Evolutionary conservation across 2,888 invertebrate species (phyloP), one percentile per base, ranked within the genome.

Genomic region (Leucophora obtusa): DNA sequence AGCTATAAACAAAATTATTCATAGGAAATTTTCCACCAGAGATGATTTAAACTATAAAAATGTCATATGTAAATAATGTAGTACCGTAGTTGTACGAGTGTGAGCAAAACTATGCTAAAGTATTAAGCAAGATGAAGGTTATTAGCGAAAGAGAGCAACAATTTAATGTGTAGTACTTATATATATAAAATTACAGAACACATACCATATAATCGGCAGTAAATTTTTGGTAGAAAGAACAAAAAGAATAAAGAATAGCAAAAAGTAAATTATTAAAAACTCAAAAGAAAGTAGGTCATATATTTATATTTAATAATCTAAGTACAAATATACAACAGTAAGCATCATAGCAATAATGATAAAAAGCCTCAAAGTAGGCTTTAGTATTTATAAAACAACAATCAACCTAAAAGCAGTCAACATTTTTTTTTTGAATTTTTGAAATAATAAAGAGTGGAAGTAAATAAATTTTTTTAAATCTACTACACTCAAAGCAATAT

Each of bases 11-110:
- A 53, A 75, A 74, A 68, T 79, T 68, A 76, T 73, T 80, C 62
- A 80, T 56, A 28, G 50, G 11, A 68, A 76, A 80, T 80, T 80
- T 76, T 65, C 75, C 75, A 60, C 71, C 63, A 72, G 80, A 75
- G 76, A 80, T 80, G 8, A 65, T 59, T 38, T 65, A 73, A 76
- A 68, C 72, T 59, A 73, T 76, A 63, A 76, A 75, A 76, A 69
- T 80, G 80, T 73, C 72, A 76, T 65, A 80, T 72, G 69, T 65
- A 73, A 76, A 76, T 69, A 76, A 21, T 38, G 51, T 59, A 71
- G 71, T 66, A 74, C 70, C 70, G 70, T 65, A 51, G 70, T 43
- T 28, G 1, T 59, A 28, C 51, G 6, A 38, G 17, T 7, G 9
- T 7, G 56, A 10, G 5, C 33, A 38, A 11, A 58, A 18, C 65